phyloP scores from a whole-genome alignment of 2,888 invertebrate genomes.

The Silvanus unidentatus region DNA sequence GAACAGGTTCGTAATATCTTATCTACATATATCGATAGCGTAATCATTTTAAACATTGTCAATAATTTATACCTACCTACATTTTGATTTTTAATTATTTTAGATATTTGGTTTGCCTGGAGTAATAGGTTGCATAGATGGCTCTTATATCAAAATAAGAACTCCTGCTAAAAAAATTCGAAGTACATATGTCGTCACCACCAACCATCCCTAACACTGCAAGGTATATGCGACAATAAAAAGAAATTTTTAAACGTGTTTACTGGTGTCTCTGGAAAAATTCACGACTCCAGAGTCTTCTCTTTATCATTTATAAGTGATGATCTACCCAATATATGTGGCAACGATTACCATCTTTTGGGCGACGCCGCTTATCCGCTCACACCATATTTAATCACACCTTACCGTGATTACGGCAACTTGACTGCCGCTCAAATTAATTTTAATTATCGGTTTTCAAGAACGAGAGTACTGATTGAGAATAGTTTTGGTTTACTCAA shows the following conservation, averaged over 20 bases:
- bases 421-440: too few species aligned
- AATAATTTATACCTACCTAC: too few species aligned
- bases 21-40: too few species aligned
- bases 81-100: slow-evolving; percentile 7
- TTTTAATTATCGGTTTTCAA: too few species aligned
- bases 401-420: too few species aligned
- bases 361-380: too few species aligned
- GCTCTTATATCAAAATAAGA: slow-evolving; percentile 22
- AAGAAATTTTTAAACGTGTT: slow-evolving; percentile 2
- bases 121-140: slow-evolving; percentile 24
- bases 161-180: slow-evolving; percentile 32
- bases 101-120: slow-evolving; percentile 18
- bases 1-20: too few species aligned
- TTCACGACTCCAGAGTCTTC: not conserved
- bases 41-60: too few species aligned
- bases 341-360: not conserved
- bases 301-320: not conserved
- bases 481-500: too few species aligned
- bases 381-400: too few species aligned
- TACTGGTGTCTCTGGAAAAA: slow-evolving; percentile 1
- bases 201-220: slow-evolving; percentile 25
- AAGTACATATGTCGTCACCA: slow-evolving; percentile 32
- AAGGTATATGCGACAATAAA: slow-evolving; percentile 31
- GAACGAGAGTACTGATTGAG: too few species aligned
- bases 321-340: not conserved